Evolutionary conservation across 2,888 invertebrate genomes (phyloP).

Genomic region (Leptopilina syphax): DNA sequence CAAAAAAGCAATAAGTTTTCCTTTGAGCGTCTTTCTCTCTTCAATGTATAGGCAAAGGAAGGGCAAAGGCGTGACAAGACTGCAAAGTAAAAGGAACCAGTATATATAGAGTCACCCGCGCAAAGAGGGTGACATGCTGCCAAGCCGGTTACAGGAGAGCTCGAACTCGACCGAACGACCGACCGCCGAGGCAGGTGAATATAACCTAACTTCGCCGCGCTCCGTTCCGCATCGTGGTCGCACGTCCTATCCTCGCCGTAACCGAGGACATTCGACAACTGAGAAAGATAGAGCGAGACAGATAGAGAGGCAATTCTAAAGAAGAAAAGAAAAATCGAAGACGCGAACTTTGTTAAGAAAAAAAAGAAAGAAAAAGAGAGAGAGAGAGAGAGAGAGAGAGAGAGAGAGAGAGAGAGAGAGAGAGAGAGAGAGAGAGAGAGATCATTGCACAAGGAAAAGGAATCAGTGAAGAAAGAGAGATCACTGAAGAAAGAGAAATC

Average conservation of each 20-base stretch:
- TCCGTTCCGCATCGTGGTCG: constrained; percentile 54
- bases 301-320: constrained; percentile 6
- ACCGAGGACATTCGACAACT: constrained; percentile 9
- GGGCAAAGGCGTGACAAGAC: constrained; percentile 74
- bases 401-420: not conserved
- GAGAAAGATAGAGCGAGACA: not conserved
- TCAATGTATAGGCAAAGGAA: constrained; percentile 65
- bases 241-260: constrained; percentile 32
- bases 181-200: constrained; percentile 73
- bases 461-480: constrained; percentile 5
- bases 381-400: constrained; percentile 8
- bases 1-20: too few relatives aligned
- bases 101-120: constrained; percentile 74
- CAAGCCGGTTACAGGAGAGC: constrained; percentile 73
- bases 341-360: not conserved
- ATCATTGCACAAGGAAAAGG: not conserved
- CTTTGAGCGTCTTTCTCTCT: constrained; percentile 48
- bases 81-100: constrained; percentile 74
- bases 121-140: constrained; percentile 75
- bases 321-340: not conserved
- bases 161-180: constrained; percentile 59
- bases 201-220: constrained; percentile 65
- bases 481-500: not conserved
- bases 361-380: not conserved
- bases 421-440: not conserved